phyloP scores from a whole-genome alignment of 2,888 invertebrate genomes.

The Serrognathus titanus region DNA sequence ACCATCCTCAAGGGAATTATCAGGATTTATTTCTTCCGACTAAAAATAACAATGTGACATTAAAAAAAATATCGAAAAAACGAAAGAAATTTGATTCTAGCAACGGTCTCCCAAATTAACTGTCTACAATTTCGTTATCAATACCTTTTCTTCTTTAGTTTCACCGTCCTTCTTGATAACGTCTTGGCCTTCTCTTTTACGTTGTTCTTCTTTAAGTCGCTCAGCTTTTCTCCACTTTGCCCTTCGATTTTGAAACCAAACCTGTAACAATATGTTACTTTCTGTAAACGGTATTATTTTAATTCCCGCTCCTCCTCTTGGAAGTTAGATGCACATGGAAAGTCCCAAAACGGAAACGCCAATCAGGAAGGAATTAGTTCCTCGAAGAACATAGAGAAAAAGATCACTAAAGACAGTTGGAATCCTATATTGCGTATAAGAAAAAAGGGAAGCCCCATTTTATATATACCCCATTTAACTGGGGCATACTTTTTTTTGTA shows the following conservation, averaged over 20 bases:
- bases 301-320: too few species aligned
- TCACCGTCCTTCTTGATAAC: conserved; percentile 59
- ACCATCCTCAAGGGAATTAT: conserved; percentile 24
- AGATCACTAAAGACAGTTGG: too few species aligned
- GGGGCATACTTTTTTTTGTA: too few species aligned
- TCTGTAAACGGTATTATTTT: too few species aligned
- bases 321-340: too few species aligned
- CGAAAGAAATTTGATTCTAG: not conserved
- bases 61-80: not conserved
- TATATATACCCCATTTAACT: too few species aligned
- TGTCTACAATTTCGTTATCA: too few species aligned
- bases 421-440: too few species aligned
- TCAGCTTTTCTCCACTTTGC: conserved; percentile 94
- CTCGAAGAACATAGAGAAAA: too few species aligned
- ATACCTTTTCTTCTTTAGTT: conserved; percentile 59
- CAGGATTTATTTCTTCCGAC: conserved; percentile 37
- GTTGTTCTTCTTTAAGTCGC: conserved; percentile 85
- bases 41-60: conserved; percentile 10
- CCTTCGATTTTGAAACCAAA: conserved; percentile 90
- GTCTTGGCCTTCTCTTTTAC: conserved; percentile 75
- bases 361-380: too few species aligned
- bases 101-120: not conserved
- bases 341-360: too few species aligned
- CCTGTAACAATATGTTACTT: conserved; percentile 52
- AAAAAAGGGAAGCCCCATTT: too few species aligned